These are phyloP conservation scores for Tapirus terrestris DNA, from an alignment of 2,113 vertebrate genomes.

Conservation along the genomic window DNA sequence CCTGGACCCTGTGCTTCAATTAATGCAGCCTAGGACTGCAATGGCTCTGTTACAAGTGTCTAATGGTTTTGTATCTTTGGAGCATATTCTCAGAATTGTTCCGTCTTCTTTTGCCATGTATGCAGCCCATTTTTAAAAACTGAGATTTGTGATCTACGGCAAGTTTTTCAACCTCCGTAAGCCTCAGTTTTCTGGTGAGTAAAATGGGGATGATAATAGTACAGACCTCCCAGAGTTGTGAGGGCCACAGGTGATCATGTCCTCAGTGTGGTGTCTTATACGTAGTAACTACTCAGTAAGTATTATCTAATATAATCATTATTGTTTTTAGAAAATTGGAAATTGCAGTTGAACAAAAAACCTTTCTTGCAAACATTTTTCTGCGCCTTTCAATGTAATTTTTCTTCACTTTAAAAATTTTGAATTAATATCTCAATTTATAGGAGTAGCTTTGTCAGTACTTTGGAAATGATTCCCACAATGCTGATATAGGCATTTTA, in stretches of 20 bases:
- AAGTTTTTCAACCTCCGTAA: background rate
- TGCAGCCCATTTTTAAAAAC: background rate
- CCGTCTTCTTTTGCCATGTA: background rate
- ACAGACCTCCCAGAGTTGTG: background rate
- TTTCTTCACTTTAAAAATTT: slow-evolving; percentile 61
- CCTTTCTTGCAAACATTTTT: background rate
- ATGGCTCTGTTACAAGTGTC: background rate
- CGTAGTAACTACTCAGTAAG: background rate
- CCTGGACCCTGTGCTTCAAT: background rate
- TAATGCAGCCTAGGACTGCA: background rate
- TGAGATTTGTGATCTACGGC: background rate
- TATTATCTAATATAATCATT: background rate
- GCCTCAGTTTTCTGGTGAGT: background rate
- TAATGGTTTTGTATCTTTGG: background rate
- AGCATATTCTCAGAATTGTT: background rate
- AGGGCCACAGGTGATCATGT: no score
- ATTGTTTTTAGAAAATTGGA: background rate
- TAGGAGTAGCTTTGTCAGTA: slow-evolving; percentile 55
- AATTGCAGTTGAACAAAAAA: background rate
- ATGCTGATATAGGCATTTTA: slow-evolving; percentile 76
- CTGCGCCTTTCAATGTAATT: background rate
- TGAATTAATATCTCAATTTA: slow-evolving; percentile 58
- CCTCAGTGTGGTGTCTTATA: accelerated
- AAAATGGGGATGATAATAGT: background rate
- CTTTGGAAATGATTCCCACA: slow-evolving; percentile 57